phyloP scores from a whole-genome alignment of 1,140 invertebrate genomes.

The Drosophila asahinai region DNA sequence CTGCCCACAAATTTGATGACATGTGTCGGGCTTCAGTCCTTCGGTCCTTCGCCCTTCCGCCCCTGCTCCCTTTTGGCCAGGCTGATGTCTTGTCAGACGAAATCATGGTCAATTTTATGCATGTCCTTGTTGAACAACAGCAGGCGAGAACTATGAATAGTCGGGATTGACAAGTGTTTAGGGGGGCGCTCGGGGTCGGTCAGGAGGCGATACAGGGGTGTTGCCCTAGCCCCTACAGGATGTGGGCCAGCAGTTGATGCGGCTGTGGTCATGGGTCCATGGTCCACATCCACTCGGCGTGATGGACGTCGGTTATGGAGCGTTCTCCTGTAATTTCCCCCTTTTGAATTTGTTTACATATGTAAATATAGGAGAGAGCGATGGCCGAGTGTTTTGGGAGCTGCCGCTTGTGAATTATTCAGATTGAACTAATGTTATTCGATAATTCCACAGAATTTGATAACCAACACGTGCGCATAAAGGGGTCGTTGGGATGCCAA shows the following conservation, averaged over 20 bases:
- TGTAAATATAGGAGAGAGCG: slow-evolving; percentile 26
- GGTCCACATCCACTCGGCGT: slow-evolving; percentile 6
- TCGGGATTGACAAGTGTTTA: slow-evolving; percentile 58
- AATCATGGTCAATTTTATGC: slow-evolving; percentile 66
- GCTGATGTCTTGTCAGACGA: slow-evolving; percentile 49
- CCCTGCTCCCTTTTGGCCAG: slow-evolving; percentile 6
- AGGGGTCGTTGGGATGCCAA: no score
- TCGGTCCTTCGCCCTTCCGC: not conserved
- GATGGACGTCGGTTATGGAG: slow-evolving; percentile 19
- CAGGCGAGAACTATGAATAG: slow-evolving; percentile 54
- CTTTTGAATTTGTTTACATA: slow-evolving; percentile 40
- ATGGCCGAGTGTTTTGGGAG: not conserved
- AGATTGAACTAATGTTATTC: slow-evolving; percentile 25
- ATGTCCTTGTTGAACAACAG: slow-evolving; percentile 56
- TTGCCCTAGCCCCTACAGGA: slow-evolving; percentile 11
- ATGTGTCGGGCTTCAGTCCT: slow-evolving; percentile 12
- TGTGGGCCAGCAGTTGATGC: slow-evolving; percentile 25
- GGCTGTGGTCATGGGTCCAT: slow-evolving; percentile 20
- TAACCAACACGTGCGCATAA: not conserved
- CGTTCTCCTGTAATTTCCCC: slow-evolving; percentile 22
- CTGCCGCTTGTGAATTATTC: slow-evolving; percentile 22
- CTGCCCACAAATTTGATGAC: slow-evolving; percentile 53
- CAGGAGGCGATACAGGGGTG: not conserved
- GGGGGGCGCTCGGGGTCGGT: slow-evolving; percentile 8
- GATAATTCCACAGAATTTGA: slow-evolving; percentile 1